These are phyloP conservation scores for Tetrax tetrax DNA, from an alignment of 2,113 vertebrate genomes.

Conservation along the genomic window DNA sequence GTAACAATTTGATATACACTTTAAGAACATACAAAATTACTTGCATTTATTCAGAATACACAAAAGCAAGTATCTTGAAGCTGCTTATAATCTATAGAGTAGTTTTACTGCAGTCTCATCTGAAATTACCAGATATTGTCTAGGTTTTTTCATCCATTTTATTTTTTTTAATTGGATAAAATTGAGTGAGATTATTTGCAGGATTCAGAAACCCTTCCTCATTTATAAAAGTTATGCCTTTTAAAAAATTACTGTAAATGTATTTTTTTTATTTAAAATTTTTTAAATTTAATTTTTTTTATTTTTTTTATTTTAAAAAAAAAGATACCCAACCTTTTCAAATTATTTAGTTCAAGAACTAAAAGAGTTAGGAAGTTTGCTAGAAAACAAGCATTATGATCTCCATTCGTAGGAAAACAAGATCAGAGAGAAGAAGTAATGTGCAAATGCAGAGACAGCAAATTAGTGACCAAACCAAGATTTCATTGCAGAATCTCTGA, in stretches of 20 bases:
- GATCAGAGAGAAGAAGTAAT: background rate
- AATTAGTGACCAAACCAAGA: slow-evolving; percentile 29
- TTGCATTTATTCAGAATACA: background rate
- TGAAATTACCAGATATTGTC: background rate
- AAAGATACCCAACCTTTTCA: background rate
- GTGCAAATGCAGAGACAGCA: background rate
- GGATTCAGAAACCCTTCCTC: background rate
- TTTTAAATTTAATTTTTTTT: too few species aligned
- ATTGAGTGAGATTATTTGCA: background rate
- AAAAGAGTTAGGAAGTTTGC: background rate
- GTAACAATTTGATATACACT: background rate
- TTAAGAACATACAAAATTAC: background rate
- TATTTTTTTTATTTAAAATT: too few species aligned
- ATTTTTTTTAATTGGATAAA: background rate
- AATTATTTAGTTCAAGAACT: background rate
- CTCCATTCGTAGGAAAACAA: background rate
- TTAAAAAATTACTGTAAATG: background rate
- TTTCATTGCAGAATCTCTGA: slow-evolving; percentile 1
- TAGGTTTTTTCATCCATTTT: background rate
- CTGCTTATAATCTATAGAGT: background rate
- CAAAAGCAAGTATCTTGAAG: background rate
- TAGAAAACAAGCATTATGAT: background rate
- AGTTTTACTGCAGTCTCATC: background rate
- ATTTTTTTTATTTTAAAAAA: too few species aligned
- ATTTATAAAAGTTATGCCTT: background rate